Base-by-base conservation (phyloP, 92 coral and sea anemone genomes). In the Actinostola sp. region DNA sequence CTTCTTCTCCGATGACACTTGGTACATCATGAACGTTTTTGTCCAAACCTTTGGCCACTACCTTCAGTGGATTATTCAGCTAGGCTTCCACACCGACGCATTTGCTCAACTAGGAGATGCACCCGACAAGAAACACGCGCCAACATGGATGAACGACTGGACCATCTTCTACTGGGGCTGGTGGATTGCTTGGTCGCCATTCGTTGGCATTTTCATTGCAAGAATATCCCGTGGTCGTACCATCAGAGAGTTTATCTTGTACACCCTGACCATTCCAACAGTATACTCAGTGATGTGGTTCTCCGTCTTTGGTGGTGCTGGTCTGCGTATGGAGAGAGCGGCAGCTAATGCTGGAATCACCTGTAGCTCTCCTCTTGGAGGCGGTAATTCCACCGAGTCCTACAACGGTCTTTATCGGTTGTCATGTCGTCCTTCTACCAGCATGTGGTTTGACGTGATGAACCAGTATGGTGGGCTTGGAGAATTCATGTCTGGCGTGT, bases 391-490 rank as follows among this genome's bases (percentile, higher is more conserved):
- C n/a, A n/a, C n/a, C n/a, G 82, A 82, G 75, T 50, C 97, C 4
- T 31, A 31, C 27, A 57, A 72, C 36, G 89, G 91, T 16, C 71
- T 92, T n/a, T 92, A 77, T 73, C 92, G 97, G 17, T 70, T 92
- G 73, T 88, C 94, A 0, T 92, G 97, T 54, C 86, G 97, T 20
- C 35, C 48, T 0, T 52, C 60, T 8, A 67, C 62, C 17, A 69
- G 70, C 63, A 91, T 91, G 93, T 91, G 87, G 84, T 91, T 91
- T 70, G 97, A 91, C 68, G 51, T 92, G 66, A 45, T 92, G 44
- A 48, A 66, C 16, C 97, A 85, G 31, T 92, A 84, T 67, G 92
- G 89, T 24, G 89, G 74, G 31, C 63, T 82, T 62, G 88, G 90
- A 8, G 42, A 19, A 24, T 73, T 89, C 82, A 71, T 92, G 56